Evolutionary conservation across 2,797 vertebrate species (phyloP), one percentile per base, ranked within the genome.

Genomic region (Odontamblyopus rebecca): DNA sequence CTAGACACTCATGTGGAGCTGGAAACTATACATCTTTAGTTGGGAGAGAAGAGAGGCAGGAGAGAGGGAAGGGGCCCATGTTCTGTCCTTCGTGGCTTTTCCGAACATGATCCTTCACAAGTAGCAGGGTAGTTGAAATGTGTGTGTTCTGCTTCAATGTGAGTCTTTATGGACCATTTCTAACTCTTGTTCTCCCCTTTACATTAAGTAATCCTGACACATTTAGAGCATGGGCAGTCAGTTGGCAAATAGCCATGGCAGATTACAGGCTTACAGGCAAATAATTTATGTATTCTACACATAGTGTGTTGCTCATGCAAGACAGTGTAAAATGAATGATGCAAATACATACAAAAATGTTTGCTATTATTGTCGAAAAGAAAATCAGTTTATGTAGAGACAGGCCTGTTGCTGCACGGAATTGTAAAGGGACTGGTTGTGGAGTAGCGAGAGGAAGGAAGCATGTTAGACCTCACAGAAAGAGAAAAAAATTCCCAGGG

Each of bases 1-100:
- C 68, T 61, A 15, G 68, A 67, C 11, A 74, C 77, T 84, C 79
- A 60, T 48, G 59, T 63, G 0, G 79, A 44, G 75, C 83, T n/a
- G 75, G 83, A 85, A 81, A 85, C 78, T 83, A 79, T 90, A 90
- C 83, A 82, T 91, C 81, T 82, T 66, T 66, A 72, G 29, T 74
- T 74, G 1, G 59, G 72, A 80, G 78, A 48, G 62, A 81, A 81
- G 65, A 81, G 65, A 81, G 64, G 13, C 32, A 67, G 53, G 70
- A 82, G 76, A 69, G 73, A 67, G 68, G 82, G 53, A 41, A 71
- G 59, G 73, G 48, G 41, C 50, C 0, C 59, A 29, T 44, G 51
- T 35, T 66, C 57, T 11, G 18, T 65, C 35, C 30, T 60, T n/a
- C 16, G 41, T 57, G n/a, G 30, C 19, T 73, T 65, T n/a, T 62